Percentiles rank a stretch among this genome's conserved stretches.
Conservation (phyloP, 2,888 invertebrate species). For the Macrophya annulata region DNA sequence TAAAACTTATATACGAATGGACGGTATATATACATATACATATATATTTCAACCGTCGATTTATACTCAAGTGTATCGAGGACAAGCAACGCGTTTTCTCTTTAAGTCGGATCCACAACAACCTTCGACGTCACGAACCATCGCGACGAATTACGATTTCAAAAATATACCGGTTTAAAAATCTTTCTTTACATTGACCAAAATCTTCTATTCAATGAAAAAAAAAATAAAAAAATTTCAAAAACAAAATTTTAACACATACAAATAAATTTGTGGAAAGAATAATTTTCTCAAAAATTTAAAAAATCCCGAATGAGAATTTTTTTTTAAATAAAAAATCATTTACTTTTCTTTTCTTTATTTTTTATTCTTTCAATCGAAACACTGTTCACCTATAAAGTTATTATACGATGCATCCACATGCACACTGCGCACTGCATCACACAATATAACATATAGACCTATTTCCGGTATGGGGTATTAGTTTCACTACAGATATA, state of each 20-base stretch:
- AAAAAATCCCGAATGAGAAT: no score
- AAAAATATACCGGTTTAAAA: background rate
- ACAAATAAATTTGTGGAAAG: no score
- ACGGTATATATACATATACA: background rate
- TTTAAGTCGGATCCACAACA: constrained; percentile 22
- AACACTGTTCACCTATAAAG: background rate
- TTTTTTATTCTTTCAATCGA: background rate
- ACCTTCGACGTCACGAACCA: constrained; percentile 8
- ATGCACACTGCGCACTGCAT: constrained; percentile 1
- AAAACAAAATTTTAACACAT: background rate
- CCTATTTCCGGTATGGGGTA: no score
- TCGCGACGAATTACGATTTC: background rate
- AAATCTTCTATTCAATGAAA: background rate
- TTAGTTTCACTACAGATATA: no score
- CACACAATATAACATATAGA: background rate
- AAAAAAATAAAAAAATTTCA: background rate
- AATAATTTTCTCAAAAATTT: no score
- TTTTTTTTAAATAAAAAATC: background rate
- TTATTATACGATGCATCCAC: background rate
- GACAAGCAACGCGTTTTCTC: constrained; percentile 44
- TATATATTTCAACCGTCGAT: background rate
- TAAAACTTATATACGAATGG: background rate
- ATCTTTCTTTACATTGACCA: background rate
- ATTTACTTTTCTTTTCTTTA: background rate
- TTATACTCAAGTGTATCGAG: constrained; percentile 38